Conservation (phyloP, 1,140 invertebrate species). For the Wasmannia auropunctata region DNA sequence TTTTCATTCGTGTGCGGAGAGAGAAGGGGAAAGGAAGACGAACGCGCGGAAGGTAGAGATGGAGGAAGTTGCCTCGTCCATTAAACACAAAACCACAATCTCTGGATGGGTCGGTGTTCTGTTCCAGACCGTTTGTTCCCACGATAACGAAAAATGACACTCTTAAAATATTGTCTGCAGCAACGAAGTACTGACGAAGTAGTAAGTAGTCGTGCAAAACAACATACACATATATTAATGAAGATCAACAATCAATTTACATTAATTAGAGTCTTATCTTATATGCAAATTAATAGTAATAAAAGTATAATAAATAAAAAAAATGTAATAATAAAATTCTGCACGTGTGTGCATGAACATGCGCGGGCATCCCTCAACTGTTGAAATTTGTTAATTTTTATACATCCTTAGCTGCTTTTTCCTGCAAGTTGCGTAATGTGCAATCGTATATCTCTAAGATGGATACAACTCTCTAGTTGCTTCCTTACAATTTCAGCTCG, state of each 20-base stretch:
- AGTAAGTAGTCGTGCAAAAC: background rate
- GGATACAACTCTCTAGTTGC: background rate
- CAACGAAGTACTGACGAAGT: background rate
- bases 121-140: constrained; percentile 2
- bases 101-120: background rate
- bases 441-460: background rate
- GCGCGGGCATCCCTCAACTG: background rate
- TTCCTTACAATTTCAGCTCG: background rate
- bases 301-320: background rate
- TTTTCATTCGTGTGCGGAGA: constrained; percentile 23
- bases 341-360: no score
- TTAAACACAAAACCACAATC: constrained; percentile 42
- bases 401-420: background rate
- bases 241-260: background rate
- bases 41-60: background rate
- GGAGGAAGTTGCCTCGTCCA: constrained; percentile 7
- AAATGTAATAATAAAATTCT: background rate
- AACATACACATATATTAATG: background rate
- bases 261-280: background rate
- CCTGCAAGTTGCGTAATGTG: background rate
- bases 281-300: background rate
- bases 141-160: constrained; percentile 1
- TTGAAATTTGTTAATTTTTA: background rate
- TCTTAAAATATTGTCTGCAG: background rate
- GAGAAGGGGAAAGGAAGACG: background rate